phyloP scores from a whole-genome alignment of 2,888 invertebrate genomes.

The Sinodicranocentrus sp. region DNA sequence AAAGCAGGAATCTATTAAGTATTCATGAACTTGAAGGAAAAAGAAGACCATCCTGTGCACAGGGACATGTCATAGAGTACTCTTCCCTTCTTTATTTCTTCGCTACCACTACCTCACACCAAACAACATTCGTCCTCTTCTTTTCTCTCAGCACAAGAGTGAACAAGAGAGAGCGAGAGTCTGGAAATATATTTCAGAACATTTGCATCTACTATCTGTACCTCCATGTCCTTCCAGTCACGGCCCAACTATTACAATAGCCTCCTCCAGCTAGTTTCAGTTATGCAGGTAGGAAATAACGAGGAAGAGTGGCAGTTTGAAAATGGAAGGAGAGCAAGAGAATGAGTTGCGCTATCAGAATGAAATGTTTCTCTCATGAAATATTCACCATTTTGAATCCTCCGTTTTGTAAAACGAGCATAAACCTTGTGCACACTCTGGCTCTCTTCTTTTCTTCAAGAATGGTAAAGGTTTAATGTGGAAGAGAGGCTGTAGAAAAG shows the following conservation, averaged over 20 bases:
- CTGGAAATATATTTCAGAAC: not conserved
- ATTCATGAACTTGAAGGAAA: conserved; percentile 51
- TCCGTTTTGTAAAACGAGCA: conserved; percentile 42
- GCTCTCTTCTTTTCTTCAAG: not conserved
- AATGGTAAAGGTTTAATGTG: not conserved
- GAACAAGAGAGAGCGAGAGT: not conserved
- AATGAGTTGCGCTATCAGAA: conserved; percentile 55
- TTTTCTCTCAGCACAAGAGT: not conserved
- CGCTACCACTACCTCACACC: not conserved
- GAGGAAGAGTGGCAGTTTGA: not conserved
- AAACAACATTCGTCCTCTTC: not conserved
- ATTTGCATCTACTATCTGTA: not conserved
- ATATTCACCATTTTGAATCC: conserved; percentile 55
- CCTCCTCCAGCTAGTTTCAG: too few species aligned
- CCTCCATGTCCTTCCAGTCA: conserved; percentile 9
- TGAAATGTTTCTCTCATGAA: conserved; percentile 61
- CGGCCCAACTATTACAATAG: too few species aligned
- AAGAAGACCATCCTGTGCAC: conserved; percentile 3
- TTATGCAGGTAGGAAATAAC: conserved; percentile 18
- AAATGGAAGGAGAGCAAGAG: conserved; percentile 25
- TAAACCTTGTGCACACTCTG: not conserved
- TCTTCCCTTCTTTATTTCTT: conserved; percentile 8
- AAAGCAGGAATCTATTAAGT: conserved; percentile 46
- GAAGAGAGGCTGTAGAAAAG: conserved; percentile 22
- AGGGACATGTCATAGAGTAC: not conserved